Evolutionary conservation across 2,888 invertebrate genomes (phyloP).

Genomic region (Napeogenes inachia): DNA sequence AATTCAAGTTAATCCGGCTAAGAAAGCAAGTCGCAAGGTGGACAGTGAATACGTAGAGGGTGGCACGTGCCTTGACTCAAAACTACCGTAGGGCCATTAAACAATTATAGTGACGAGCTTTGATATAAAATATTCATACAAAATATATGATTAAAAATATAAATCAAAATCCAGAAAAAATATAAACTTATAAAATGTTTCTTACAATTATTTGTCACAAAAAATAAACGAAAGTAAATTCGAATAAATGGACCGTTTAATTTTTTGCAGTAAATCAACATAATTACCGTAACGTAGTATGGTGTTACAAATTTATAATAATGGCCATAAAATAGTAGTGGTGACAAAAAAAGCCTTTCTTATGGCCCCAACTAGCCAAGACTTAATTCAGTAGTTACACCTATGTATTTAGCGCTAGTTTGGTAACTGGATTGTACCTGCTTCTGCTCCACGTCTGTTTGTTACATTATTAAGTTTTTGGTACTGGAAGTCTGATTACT

Average conservation of each 20-base stretch:
- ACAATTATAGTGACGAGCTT: constrained; percentile 25
- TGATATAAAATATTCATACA: background rate
- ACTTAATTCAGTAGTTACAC: constrained; percentile 46
- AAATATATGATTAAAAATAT: too few relatives aligned
- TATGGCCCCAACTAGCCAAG: constrained; percentile 33
- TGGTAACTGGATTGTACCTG: constrained; percentile 36
- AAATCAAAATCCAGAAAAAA: too few relatives aligned
- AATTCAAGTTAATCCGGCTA: constrained; percentile 69
- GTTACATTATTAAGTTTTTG: constrained; percentile 22
- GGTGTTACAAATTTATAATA: too few relatives aligned
- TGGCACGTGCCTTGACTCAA: constrained; percentile 53
- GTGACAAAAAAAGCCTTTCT: constrained; percentile 29
- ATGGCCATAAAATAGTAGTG: too few relatives aligned
- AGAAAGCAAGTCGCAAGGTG: constrained; percentile 63
- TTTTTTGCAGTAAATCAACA: too few relatives aligned
- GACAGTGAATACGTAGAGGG: constrained; percentile 53
- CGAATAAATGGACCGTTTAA: too few relatives aligned
- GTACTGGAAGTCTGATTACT: background rate
- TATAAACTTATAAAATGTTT: too few relatives aligned
- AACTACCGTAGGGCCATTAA: constrained; percentile 37
- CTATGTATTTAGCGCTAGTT: constrained; percentile 48
- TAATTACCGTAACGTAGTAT: too few relatives aligned
- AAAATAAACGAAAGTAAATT: too few relatives aligned
- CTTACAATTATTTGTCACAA: too few relatives aligned
- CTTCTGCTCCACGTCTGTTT: constrained; percentile 15